Evolutionary conservation across 2,797 vertebrate genomes (phyloP).

Genomic region (Microctenopoma stevenorrisi): DNA sequence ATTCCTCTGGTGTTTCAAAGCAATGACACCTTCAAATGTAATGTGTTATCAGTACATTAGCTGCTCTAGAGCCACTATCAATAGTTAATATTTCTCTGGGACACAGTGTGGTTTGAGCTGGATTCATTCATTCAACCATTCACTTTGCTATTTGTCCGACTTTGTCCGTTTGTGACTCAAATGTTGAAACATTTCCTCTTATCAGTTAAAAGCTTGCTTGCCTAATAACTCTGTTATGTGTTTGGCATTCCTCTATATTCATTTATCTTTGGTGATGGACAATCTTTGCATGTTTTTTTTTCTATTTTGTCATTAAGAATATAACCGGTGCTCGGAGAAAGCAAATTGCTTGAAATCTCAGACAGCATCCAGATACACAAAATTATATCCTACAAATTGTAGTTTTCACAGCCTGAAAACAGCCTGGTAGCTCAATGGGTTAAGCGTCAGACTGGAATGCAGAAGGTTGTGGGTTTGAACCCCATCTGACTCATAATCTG

Average conservation of each 20-base stretch:
- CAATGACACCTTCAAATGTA: constrained; percentile 74
- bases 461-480: no score
- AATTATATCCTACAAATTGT: constrained; percentile 8
- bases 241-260: not conserved
- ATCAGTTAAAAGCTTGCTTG: not conserved
- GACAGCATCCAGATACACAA: constrained; percentile 32
- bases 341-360: not conserved
- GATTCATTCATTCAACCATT: constrained; percentile 4
- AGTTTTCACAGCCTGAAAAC: no score
- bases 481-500: no score
- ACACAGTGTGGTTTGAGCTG: constrained; percentile 50
- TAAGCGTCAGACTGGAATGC: no score
- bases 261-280: not conserved
- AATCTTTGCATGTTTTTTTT: not conserved
- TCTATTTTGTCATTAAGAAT: not conserved
- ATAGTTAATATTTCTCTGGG: constrained; percentile 54
- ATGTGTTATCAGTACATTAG: constrained; percentile 78
- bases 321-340: not conserved
- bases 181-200: not conserved
- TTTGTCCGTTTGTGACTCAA: constrained; percentile 1
- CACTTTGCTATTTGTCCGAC: not conserved
- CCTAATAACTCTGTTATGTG: not conserved
- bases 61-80: constrained; percentile 62
- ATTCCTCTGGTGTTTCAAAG: constrained; percentile 76
- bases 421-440: no score